Evolutionary conservation across 2,797 vertebrate genomes (phyloP), one percentile per base, ranked within the genome.

Genomic region (Hylomyscus alleni): DNA sequence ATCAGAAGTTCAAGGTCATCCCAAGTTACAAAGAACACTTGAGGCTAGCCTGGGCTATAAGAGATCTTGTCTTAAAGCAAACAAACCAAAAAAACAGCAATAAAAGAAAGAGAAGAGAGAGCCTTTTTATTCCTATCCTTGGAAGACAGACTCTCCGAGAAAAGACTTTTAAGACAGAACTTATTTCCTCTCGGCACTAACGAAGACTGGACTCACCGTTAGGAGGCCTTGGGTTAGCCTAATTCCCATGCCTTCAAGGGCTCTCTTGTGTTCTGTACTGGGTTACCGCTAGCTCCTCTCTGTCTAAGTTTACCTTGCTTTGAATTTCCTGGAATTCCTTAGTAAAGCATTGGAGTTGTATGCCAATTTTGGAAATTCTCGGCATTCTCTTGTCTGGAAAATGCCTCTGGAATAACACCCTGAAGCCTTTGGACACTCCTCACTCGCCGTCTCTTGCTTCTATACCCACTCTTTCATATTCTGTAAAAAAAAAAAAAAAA

Each of bases 311-410:
- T 89, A 75, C 69, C 62, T 22, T 90, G 54, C 84, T 95, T 89
- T 29, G 15, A 31, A 67, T 94, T 91, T 58, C 89, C 76, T 73
- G 80, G 60, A 72, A 82, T 92, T 96, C 72, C 65, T 80, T n/a
- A 93, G 76, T 67, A 86, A 95, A 60, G 17, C 31, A 54, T 89
- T 80, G 47, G 67, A 91, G 58, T 75, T 11, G n/a, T 50, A 9
- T n/a, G 75, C 50, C 76, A 90, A 7, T 76, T 83, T 93, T 80
- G 91, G 94, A 75, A 91, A 95, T 95, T 93, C 47, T 93, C 31
- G 12, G 60, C 60, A 75, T 95, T 84, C n/a, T 92, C 14, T 83
- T 6, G 62, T 81, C 65, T 88, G 65, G 60, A 78, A 86, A 76
- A 91, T 14, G 26, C 47, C 58, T 91, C 88, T 85, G 84, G 69